Conservation (phyloP, 2,888 invertebrate genomes). For the Macroteleia sp. region DNA sequence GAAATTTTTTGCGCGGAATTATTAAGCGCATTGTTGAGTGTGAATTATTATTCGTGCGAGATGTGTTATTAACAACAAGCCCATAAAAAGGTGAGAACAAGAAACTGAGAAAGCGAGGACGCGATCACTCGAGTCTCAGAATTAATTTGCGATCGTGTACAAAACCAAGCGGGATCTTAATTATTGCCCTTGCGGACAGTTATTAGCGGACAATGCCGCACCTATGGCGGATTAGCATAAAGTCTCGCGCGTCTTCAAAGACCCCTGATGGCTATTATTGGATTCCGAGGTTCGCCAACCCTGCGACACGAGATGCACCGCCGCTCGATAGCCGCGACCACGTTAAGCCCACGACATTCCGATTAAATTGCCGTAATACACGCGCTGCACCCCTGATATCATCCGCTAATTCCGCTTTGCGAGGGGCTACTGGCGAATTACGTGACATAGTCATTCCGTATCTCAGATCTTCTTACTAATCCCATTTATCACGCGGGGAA, state of each 20-base stretch:
- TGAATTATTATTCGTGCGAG: constrained; percentile 37
- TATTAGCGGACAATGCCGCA: constrained; percentile 78
- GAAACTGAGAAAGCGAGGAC: neutral
- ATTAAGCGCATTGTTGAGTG: constrained; percentile 44
- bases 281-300: constrained; percentile 63
- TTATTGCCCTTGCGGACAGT: constrained; percentile 73
- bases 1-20: constrained; percentile 17
- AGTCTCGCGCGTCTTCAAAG: constrained; percentile 70
- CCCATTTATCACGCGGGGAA: constrained; percentile 43
- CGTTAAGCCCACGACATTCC: constrained; percentile 69
- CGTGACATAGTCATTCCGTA: constrained; percentile 53
- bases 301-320: constrained; percentile 64
- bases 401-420: constrained; percentile 54
- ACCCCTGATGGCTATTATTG: constrained; percentile 67
- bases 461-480: constrained; percentile 34
- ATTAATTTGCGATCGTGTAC: constrained; percentile 34
- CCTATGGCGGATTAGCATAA: constrained; percentile 77
- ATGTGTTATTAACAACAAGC: constrained; percentile 47
- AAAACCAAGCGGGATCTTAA: constrained; percentile 65
- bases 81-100: neutral
- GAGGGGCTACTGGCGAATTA: constrained; percentile 59
- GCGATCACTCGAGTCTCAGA: constrained; percentile 19
- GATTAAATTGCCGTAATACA: constrained; percentile 70
- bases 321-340: constrained; percentile 63
- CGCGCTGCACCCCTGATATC: constrained; percentile 44